Conservation (phyloP, 2,797 vertebrate species). For the Clarias pachynema region DNA sequence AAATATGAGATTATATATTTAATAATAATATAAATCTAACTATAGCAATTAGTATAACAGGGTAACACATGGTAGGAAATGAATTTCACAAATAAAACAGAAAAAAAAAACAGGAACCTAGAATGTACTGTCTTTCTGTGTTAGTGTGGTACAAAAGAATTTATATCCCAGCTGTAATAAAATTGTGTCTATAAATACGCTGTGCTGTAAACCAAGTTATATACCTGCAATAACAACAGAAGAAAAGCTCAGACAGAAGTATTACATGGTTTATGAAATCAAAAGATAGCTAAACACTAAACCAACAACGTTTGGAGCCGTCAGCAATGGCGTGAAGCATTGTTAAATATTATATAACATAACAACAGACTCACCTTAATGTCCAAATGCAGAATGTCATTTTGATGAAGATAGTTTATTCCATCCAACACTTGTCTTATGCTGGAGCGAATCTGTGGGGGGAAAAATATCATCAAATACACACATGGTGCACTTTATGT, state of each 20-base stretch:
- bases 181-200: background rate
- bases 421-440: slow-evolving; percentile 90
- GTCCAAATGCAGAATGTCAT: slow-evolving; percentile 78
- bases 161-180: background rate
- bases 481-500: background rate
- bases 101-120: background rate
- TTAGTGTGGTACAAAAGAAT: background rate
- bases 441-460: slow-evolving; percentile 81
- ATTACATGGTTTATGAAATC: background rate
- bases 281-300: background rate
- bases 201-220: background rate
- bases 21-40: background rate
- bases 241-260: background rate
- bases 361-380: slow-evolving; percentile 73
- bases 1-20: background rate
- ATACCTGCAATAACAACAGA: background rate
- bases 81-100: background rate
- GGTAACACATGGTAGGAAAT: background rate
- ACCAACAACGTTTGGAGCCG: background rate
- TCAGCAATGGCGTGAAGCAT: background rate
- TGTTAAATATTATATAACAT: background rate
- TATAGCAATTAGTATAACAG: background rate
- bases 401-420: slow-evolving; percentile 82
- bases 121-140: background rate
- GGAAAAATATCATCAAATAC: background rate